Conservation (phyloP, 2,797 vertebrate genomes). For the Amazona ochrocephala region DNA sequence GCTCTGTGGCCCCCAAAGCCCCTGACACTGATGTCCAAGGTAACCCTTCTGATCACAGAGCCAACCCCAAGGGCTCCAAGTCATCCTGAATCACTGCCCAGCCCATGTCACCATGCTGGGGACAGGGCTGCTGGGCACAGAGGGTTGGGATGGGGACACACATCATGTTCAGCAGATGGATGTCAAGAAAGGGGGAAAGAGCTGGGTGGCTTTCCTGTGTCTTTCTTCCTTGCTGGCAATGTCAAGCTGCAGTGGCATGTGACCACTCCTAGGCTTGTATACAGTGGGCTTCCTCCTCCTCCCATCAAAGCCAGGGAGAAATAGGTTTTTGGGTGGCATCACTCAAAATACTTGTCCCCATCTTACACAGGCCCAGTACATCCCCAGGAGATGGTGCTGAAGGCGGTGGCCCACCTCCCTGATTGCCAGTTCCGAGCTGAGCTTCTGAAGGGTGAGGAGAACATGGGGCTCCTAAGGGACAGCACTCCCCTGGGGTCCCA, state of each 20-base stretch:
- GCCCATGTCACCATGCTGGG: not conserved
- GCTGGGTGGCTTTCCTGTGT: not conserved
- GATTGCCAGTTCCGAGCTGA: conserved; percentile 6
- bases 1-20: not conserved
- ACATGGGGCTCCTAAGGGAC: not conserved
- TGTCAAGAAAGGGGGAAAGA: not conserved
- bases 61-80: not conserved
- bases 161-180: not conserved
- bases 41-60: not conserved
- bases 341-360: not conserved
- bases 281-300: not conserved
- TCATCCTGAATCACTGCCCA: not conserved
- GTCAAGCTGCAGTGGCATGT: fast-evolving
- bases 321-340: not conserved
- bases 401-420: not conserved
- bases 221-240: not conserved
- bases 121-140: not conserved
- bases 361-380: not conserved
- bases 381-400: not conserved
- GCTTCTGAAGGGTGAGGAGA: conserved; percentile 51
- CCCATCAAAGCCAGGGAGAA: not conserved
- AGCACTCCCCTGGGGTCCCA: not conserved
- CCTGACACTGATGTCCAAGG: not conserved
- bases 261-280: not conserved
- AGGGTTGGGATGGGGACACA: not conserved